phyloP scores from a whole-genome alignment of 2,888 invertebrate genomes.

The Liodrosophila aerea region DNA sequence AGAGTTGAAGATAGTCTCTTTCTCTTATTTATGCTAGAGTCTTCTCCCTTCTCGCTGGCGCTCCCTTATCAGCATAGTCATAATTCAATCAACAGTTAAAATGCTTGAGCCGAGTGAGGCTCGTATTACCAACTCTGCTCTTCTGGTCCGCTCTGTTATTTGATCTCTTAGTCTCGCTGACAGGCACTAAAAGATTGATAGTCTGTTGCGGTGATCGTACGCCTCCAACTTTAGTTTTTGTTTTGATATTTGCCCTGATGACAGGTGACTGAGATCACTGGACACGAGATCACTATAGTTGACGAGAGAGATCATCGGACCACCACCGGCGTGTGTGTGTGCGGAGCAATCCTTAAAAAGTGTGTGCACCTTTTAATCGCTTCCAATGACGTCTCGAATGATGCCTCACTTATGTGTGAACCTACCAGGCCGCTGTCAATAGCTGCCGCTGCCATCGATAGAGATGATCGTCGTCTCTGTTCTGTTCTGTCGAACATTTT shows the following conservation, averaged over 20 bases:
- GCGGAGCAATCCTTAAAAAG: slow-evolving; percentile 62
- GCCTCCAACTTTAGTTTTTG: slow-evolving; percentile 34
- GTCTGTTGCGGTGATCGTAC: slow-evolving; percentile 1
- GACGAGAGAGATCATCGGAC: slow-evolving; percentile 49
- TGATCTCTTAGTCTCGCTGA: slow-evolving; percentile 38
- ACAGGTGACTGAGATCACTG: slow-evolving; percentile 56
- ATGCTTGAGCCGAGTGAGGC: slow-evolving; percentile 1
- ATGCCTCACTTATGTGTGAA: slow-evolving; percentile 76
- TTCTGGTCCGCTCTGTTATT: slow-evolving; percentile 41
- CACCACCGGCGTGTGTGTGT: slow-evolving; percentile 50
- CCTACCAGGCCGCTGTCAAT: slow-evolving; percentile 76
- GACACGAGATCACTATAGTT: slow-evolving; percentile 31
- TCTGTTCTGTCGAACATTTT: slow-evolving; percentile 54
- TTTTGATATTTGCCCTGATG: slow-evolving; percentile 59
- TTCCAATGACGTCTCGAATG: slow-evolving; percentile 71
- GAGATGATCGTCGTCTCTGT: slow-evolving; percentile 60
- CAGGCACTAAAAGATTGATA: slow-evolving; percentile 42
- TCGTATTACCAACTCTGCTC: slow-evolving; percentile 38
- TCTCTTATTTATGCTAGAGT: neutral
- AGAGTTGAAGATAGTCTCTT: slow-evolving; percentile 3
- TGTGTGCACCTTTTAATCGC: slow-evolving; percentile 67
- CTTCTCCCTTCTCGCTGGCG: neutral
- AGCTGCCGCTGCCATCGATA: slow-evolving; percentile 71
- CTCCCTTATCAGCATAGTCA: slow-evolving; percentile 10
- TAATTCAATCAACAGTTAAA: slow-evolving; percentile 29